Evolutionary conservation across 2,113 vertebrate genomes (phyloP).

Genomic region (Parus major): DNA sequence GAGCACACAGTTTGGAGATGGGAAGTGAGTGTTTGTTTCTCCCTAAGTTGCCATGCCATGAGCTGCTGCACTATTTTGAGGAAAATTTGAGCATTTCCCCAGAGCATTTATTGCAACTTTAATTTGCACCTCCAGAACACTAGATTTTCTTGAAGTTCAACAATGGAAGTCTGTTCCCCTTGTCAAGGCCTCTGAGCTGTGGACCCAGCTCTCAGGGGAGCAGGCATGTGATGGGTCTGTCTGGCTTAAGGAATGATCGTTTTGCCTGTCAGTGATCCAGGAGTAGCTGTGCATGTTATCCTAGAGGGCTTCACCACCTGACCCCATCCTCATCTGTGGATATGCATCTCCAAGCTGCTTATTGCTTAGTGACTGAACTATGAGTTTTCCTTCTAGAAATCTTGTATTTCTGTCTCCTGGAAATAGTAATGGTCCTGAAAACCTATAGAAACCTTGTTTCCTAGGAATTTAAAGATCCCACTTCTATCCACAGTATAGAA

Average conservation of each 20-base stretch:
- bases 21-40: neutral
- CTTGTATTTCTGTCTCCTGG: neutral
- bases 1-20: neutral
- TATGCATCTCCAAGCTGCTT: rapidly evolving
- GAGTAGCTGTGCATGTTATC: neutral
- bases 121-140: neutral
- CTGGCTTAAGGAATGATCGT: neutral
- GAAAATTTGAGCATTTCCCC: neutral
- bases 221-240: rapidly evolving
- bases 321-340: neutral
- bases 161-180: neutral
- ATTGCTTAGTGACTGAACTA: neutral
- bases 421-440: neutral
- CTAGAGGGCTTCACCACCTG: neutral
- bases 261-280: neutral
- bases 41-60: neutral
- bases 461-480: neutral
- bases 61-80: neutral
- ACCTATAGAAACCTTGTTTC: neutral
- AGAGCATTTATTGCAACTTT: neutral
- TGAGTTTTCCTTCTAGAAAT: neutral
- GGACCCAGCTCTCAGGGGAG: neutral
- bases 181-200: rapidly evolving
- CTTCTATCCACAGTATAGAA: neutral
- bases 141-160: neutral